Conservation (phyloP, 2,797 vertebrate genomes). For the Chaetodon trifasciatus region DNA sequence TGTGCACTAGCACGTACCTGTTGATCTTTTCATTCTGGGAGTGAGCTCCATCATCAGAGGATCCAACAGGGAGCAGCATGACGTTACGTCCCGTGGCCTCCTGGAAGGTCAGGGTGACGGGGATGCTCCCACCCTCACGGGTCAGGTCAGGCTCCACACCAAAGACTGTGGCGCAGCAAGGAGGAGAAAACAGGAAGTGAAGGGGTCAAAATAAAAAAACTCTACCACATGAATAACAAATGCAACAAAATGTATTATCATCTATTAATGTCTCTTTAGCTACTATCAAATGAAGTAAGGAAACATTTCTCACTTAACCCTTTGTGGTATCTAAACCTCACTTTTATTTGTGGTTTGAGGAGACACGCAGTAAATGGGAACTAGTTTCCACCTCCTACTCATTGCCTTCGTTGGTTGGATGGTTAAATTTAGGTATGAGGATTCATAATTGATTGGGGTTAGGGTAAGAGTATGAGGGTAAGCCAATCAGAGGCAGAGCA, state of each 20-base stretch:
- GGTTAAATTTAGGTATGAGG: too few relatives aligned
- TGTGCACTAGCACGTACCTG: conserved; percentile 82
- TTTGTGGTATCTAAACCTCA: neutral
- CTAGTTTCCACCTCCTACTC: neutral
- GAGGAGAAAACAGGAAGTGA: neutral
- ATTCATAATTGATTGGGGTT: too few relatives aligned
- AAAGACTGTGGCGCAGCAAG: conserved; percentile 87
- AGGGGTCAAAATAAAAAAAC: neutral
- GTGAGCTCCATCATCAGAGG: conserved; percentile 96
- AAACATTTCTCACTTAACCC: neutral
- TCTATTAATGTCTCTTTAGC: neutral
- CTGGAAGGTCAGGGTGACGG: conserved; percentile 97
- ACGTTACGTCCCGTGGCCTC: conserved; percentile 97
- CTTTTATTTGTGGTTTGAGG: neutral
- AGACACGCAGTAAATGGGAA: neutral
- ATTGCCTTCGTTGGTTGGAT: too few relatives aligned
- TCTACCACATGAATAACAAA: neutral
- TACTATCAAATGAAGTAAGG: neutral
- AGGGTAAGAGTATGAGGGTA: too few relatives aligned
- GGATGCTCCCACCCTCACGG: conserved; percentile 97
- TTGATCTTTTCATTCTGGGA: conserved; percentile 99
- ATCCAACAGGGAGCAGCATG: conserved; percentile 96
- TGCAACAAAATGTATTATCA: neutral
- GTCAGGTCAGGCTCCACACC: conserved; percentile 97
- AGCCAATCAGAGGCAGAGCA: too few relatives aligned